phyloP scores from a whole-genome alignment of 2,113 vertebrate species.

The Ceyx cyanopectus region DNA sequence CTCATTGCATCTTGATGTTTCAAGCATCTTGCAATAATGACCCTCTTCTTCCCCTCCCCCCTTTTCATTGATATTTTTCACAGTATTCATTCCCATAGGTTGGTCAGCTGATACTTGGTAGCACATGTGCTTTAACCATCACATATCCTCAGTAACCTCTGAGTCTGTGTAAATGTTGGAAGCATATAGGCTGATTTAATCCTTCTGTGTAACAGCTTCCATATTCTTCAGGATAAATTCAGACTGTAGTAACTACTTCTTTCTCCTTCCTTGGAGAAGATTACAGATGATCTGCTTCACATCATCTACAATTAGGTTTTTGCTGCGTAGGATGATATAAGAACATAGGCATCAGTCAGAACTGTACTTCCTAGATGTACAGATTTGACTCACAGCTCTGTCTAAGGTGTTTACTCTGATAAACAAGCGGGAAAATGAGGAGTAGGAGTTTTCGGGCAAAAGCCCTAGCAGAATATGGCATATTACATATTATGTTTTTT shows the following conservation, averaged over 20 bases:
- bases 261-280: background rate
- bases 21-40: conserved; percentile 27
- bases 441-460: background rate
- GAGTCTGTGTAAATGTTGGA: background rate
- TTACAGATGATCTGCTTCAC: conserved; percentile 52
- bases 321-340: conserved; percentile 35
- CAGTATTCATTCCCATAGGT: background rate
- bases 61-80: background rate
- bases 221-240: background rate
- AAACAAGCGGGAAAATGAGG: background rate
- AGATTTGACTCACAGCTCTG: background rate
- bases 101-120: conserved; percentile 5
- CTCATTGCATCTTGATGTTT: background rate
- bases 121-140: background rate
- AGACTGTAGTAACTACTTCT: background rate
- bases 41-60: background rate
- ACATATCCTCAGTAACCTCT: background rate
- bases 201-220: background rate
- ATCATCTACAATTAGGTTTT: conserved; percentile 43
- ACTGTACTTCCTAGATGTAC: background rate
- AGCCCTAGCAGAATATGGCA: background rate
- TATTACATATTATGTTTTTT: background rate
- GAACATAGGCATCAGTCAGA: background rate
- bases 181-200: background rate
- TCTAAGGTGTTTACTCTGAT: background rate